Percentiles rank a stretch among this genome's conserved stretches.
Evolutionary conservation across 1,140 invertebrate genomes (phyloP).

Genomic region (Cotesia glomerata): DNA sequence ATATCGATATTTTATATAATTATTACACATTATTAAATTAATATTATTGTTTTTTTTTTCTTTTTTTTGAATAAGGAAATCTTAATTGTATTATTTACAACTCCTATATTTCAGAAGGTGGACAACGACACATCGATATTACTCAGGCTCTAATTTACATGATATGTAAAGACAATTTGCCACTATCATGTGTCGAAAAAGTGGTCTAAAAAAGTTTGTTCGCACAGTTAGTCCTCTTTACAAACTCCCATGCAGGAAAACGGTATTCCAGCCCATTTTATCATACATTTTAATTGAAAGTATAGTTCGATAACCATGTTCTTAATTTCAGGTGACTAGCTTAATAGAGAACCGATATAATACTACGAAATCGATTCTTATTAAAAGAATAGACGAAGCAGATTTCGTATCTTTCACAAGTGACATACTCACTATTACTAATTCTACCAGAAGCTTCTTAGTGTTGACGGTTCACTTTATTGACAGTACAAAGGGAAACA

Average conservation of each 20-base stretch:
- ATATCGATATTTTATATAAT: no score
- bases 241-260: neutral
- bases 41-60: no score
- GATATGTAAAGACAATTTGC: neutral
- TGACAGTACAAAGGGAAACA: neutral
- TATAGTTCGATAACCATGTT: neutral
- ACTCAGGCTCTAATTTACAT: neutral
- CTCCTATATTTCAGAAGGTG: neutral
- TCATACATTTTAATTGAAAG: neutral
- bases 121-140: neutral
- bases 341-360: neutral
- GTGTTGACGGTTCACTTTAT: neutral
- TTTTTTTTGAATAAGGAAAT: no score
- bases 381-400: neutral
- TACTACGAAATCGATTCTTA: neutral
- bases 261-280: neutral
- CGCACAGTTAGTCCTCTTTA: neutral
- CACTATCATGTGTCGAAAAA: neutral
- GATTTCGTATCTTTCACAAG: neutral
- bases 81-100: no score
- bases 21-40: no score
- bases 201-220: neutral
- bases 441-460: neutral
- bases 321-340: neutral
- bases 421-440: neutral